Evolutionary conservation across 2,113 vertebrate species (phyloP).

Genomic region (Pipa parva): DNA sequence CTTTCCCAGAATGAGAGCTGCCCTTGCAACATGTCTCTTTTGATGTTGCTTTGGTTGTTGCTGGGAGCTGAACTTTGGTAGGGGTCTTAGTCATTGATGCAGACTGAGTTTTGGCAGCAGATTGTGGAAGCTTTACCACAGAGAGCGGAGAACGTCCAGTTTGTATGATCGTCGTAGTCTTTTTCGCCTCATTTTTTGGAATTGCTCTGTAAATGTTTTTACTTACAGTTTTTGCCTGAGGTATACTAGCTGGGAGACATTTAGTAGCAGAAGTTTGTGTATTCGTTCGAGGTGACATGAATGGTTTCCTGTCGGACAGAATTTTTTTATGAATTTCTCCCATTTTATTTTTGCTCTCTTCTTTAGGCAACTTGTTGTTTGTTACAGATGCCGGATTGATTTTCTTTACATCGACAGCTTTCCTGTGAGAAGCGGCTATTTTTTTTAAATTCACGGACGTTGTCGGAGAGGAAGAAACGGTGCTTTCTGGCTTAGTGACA

Average conservation of each 20-base stretch:
- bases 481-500: background rate
- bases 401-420: constrained; percentile 38
- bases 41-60: constrained; percentile 33
- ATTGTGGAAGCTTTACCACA: constrained; percentile 64
- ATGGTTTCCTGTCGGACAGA: constrained; percentile 22
- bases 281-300: constrained; percentile 19
- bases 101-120: constrained; percentile 46
- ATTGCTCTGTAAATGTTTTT: background rate
- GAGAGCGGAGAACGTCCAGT: constrained; percentile 56
- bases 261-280: constrained; percentile 4
- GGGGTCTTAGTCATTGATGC: constrained; percentile 45
- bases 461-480: background rate
- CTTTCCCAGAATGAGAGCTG: constrained; percentile 39
- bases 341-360: constrained; percentile 6
- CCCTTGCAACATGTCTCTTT: constrained; percentile 23
- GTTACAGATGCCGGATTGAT: background rate
- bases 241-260: background rate
- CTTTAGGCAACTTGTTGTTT: background rate
- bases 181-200: background rate
- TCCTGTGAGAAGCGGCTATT: constrained; percentile 7
- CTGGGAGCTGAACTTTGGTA: constrained; percentile 37
- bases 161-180: constrained; percentile 38
- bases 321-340: constrained; percentile 7
- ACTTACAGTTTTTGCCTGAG: background rate
- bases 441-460: constrained; percentile 13